Base-by-base conservation (phyloP, 2,888 invertebrate species). In the Chirona hameri region DNA sequence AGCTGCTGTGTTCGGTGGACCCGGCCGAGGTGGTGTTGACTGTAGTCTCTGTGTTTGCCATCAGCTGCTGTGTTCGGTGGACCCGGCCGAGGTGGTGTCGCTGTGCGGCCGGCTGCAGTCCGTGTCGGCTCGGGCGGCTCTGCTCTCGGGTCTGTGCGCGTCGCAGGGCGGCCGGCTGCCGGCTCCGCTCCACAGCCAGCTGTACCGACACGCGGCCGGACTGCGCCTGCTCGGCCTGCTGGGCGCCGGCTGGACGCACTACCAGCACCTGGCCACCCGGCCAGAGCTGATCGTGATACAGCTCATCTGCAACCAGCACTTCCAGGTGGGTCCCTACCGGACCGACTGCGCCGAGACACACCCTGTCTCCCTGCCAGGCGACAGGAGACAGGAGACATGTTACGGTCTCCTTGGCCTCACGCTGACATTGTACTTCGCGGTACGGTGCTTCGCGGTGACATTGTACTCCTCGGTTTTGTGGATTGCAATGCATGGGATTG, bases 311-410 rank as follows among this genome's bases (percentile, higher is more conserved):
- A 65, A 81, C 29, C 46, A 69, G 79, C 27, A 81, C 39, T 72
- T 81, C 81, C 29, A 81, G 81, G 81, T 81, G 81, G 24, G 60
- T 21, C n/a, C n/a, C n/a, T n/a, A n/a, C n/a, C n/a, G n/a, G n/a
- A n/a, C n/a, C n/a, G n/a, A n/a, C n/a, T n/a, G n/a, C n/a, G n/a
- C n/a, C n/a, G n/a, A n/a, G n/a, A n/a, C n/a, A n/a, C n/a, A n/a
- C n/a, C n/a, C n/a, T n/a, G n/a, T n/a, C n/a, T n/a, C n/a, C n/a
- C n/a, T n/a, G n/a, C n/a, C n/a, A n/a, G n/a, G n/a, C n/a, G n/a
- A n/a, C n/a, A n/a, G n/a, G n/a, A n/a, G n/a, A n/a, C n/a, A n/a
- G n/a, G n/a, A n/a, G n/a, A n/a, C n/a, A n/a, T n/a, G n/a, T n/a
- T n/a, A n/a, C n/a, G n/a, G n/a, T n/a, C n/a, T n/a, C n/a, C n/a